Evolutionary conservation across 2,797 vertebrate genomes (phyloP).

Genomic region (Esox lucius): DNA sequence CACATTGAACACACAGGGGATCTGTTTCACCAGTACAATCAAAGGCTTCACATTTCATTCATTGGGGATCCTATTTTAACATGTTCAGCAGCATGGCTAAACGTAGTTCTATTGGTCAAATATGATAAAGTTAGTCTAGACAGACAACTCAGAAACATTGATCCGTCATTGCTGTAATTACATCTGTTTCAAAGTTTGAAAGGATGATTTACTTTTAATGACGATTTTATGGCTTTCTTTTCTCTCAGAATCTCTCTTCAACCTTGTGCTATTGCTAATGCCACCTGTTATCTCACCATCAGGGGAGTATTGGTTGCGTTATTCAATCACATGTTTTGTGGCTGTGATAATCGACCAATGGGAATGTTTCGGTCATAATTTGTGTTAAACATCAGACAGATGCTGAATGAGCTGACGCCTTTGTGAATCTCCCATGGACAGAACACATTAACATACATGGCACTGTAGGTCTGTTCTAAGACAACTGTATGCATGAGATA

Average conservation of each 20-base stretch:
- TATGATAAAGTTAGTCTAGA: not conserved
- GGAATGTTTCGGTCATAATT: not conserved
- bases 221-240: too few relatives aligned
- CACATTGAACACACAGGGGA: too few relatives aligned
- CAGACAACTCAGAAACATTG: not conserved
- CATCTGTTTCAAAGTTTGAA: not conserved
- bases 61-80: too few relatives aligned
- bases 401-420: not conserved
- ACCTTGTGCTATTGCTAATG: not conserved
- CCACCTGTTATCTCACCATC: not conserved
- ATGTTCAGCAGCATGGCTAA: too few relatives aligned
- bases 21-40: not conserved
- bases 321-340: not conserved
- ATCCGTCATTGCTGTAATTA: not conserved
- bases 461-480: too few relatives aligned
- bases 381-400: not conserved
- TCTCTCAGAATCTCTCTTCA: not conserved
- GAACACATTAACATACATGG: too few relatives aligned
- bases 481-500: too few relatives aligned
- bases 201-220: not conserved
- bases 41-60: not conserved
- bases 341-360: not conserved
- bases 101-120: too few relatives aligned
- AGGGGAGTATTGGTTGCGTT: not conserved
- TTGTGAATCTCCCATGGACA: too few relatives aligned